These are phyloP conservation scores for Drosophila demipolita DNA, from an alignment of 2,888 invertebrate genomes.

Conservation along the genomic window DNA sequence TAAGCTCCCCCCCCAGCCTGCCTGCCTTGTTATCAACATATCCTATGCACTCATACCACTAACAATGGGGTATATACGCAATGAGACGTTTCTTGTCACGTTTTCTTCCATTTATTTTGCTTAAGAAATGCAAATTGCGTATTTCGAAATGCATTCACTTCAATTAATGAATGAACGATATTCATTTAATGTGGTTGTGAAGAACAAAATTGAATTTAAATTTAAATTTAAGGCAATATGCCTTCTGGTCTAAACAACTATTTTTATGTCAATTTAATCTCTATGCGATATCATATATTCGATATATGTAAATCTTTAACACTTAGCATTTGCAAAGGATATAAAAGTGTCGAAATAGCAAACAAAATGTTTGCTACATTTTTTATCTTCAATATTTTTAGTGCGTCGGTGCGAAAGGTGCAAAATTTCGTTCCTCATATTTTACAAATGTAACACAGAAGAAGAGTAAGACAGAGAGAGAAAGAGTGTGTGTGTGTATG, in stretches of 20 bases:
- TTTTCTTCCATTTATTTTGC: not conserved
- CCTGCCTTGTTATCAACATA: constrained; percentile 22
- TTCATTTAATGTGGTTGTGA: too few species aligned
- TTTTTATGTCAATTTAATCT: not conserved
- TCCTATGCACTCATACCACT: not conserved
- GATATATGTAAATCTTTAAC: not conserved
- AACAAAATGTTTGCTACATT: not conserved
- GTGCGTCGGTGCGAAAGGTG: constrained; percentile 12
- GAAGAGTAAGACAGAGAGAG: not conserved
- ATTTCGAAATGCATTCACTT: too few species aligned
- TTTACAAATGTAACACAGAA: constrained; percentile 32
- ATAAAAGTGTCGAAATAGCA: constrained; percentile 11
- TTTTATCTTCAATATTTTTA: not conserved
- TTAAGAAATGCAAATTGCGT: too few species aligned
- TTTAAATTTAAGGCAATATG: not conserved
- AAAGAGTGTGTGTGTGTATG: not conserved
- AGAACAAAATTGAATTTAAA: too few species aligned
- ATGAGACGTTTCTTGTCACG: not conserved
- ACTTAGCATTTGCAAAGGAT: constrained; percentile 2
- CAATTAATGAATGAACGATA: too few species aligned
- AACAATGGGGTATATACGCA: not conserved
- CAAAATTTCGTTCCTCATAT: constrained; percentile 18
- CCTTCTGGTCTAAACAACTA: not conserved
- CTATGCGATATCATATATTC: not conserved
- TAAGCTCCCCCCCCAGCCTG: not conserved